Percentiles rank a stretch among this genome's conserved stretches.
Conservation (phyloP, 2,113 vertebrate genomes). For the Bettongia penicillata region DNA sequence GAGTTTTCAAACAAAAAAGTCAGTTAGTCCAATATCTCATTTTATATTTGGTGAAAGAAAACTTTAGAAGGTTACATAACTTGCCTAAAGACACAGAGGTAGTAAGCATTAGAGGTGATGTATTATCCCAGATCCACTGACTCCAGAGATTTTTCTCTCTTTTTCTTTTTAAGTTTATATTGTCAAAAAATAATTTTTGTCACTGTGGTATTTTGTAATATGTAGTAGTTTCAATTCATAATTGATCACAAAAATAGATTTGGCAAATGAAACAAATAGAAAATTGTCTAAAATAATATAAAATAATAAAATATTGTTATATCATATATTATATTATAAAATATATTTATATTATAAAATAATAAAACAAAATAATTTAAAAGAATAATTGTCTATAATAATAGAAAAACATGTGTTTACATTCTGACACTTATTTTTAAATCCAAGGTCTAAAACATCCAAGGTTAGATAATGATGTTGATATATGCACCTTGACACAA, state of each 20-base stretch:
- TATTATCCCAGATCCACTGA: background rate
- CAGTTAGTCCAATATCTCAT: background rate
- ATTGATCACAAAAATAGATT: slow-evolving; percentile 5
- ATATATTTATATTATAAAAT: too few species aligned
- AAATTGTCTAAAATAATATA: background rate
- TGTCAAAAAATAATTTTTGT: background rate
- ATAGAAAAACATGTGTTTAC: too few species aligned
- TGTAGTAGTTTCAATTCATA: background rate
- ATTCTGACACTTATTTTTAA: background rate
- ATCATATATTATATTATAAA: too few species aligned
- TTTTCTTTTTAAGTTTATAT: slow-evolving; percentile 22
- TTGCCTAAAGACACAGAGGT: background rate
- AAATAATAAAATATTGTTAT: too few species aligned
- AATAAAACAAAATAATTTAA: too few species aligned
- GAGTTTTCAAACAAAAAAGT: background rate
- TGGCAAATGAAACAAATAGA: slow-evolving; percentile 24
- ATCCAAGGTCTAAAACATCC: background rate
- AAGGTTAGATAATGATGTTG: background rate
- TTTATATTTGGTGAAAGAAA: background rate
- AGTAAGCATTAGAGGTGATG: background rate
- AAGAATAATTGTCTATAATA: too few species aligned
- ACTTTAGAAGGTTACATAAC: background rate
- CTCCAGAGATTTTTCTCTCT: background rate
- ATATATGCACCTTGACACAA: background rate
- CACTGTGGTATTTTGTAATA: background rate